Evolutionary conservation across 1,140 invertebrate genomes (phyloP), one percentile per base, ranked within the genome.

Genomic region (Pseudachorutes palmiensis): DNA sequence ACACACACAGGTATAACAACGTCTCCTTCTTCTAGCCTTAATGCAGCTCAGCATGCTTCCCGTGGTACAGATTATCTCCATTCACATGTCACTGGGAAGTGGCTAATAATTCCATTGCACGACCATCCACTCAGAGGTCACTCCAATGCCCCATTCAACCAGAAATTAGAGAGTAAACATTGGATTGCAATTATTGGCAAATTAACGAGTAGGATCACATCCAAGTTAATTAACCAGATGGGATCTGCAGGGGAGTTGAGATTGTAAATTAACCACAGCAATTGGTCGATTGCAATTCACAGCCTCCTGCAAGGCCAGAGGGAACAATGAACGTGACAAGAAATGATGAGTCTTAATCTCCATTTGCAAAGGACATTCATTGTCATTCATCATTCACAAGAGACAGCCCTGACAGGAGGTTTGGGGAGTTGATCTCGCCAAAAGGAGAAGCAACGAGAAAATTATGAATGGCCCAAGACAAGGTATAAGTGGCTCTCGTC

Each of bases 371-470:
- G 51, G 51, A 55, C 51, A 24, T 55, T 55, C 24, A 55, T 55
- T 5, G 24, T 55, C 9, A 55, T 55, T 55, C 51, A 55, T 55
- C 51, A 55, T 55, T 55, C 24, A 55, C 51, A 55, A 55, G 51
- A 22, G 51, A 55, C n/a, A n/a, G n/a, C n/a, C n/a, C n/a, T 5
- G 36, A 41, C 36, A 9, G 36, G 19, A 5, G 19, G 24, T 55
- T 26, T 24, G 24, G 5, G 12, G 24, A 55, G 12, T 14, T 55
- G 51, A 55, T 55, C 51, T 55, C 24, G n/a, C n/a, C 24, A 55
- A 14, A 14, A 14, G 9, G 9, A 45, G 36, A 12, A 14, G 9
- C 51, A 55, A 55, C 9, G 51, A 55, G 51, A 55, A 55, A 55
- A 55, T 19, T 55, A 55, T 55, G 51, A 55, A 55, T 14, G 51